A percentile compares a stretch with the other conserved stretches of the same genome.
These are phyloP conservation scores for Nesogale talazaci DNA, from an alignment of 2,113 vertebrate genomes.

Conservation along the genomic window DNA sequence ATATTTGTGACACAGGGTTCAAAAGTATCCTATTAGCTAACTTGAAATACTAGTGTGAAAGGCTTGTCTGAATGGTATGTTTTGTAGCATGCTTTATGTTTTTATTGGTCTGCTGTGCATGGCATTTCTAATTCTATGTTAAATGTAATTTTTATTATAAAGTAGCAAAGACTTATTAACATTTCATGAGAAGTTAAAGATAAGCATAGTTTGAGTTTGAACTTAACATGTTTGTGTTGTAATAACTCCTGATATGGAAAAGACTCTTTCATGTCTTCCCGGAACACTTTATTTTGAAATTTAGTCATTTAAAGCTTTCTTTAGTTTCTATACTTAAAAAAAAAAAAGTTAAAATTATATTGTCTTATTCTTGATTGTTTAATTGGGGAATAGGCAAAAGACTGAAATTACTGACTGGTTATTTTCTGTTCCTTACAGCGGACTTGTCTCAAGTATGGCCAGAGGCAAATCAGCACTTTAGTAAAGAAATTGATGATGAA, in stretches of 20 bases:
- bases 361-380: not conserved
- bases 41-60: constrained; percentile 83
- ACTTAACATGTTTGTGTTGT: not conserved
- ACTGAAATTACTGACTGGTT: constrained; percentile 36
- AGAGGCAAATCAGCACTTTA: constrained; percentile 99
- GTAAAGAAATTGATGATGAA: constrained; percentile 99
- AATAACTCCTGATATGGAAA: constrained; percentile 2
- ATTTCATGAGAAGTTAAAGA: constrained; percentile 26
- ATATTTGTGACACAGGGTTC: constrained; percentile 28
- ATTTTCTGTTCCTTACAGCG: constrained; percentile 86
- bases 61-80: constrained; percentile 84
- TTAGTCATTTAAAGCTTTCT: not conserved
- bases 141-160: constrained; percentile 41
- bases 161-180: not conserved
- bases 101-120: constrained; percentile 47
- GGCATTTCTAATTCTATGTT: constrained; percentile 7
- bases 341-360: not conserved
- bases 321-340: not conserved
- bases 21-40: constrained; percentile 56
- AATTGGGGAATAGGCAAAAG: not conserved
- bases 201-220: constrained; percentile 46
- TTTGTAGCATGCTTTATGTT: constrained; percentile 84
- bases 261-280: not conserved
- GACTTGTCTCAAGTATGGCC: constrained; percentile 99
- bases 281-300: constrained; percentile 23